Percentiles rank a stretch among this genome's conserved stretches.
These are phyloP conservation scores for Bos indicus DNA, from an alignment of 2,113 vertebrate genomes.

Conservation along the genomic window DNA sequence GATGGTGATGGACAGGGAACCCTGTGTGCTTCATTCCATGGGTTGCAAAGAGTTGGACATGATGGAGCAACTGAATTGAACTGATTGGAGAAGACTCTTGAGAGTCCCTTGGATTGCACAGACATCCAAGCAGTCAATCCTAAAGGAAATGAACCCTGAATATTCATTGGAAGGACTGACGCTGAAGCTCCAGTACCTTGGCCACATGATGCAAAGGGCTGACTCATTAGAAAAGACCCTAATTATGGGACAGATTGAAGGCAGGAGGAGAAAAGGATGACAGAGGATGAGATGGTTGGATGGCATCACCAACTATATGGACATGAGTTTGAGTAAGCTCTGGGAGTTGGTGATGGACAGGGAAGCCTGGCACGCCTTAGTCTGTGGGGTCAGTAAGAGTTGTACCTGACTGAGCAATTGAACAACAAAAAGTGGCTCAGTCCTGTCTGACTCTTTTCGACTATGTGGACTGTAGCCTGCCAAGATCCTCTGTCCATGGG, in stretches of 20 bases:
- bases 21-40: neutral
- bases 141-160: neutral
- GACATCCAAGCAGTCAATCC: neutral
- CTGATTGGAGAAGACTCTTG: neutral
- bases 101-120: neutral
- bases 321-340: neutral
- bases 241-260: neutral
- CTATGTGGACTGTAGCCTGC: neutral
- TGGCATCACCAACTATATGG: neutral
- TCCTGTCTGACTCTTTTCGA: neutral
- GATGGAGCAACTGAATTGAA: neutral
- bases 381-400: neutral
- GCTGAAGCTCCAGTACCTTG: neutral
- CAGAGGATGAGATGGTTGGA: neutral
- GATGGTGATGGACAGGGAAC: neutral
- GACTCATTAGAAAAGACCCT: neutral
- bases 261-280: neutral
- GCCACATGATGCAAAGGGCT: neutral
- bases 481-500: neutral
- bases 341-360: neutral
- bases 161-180: neutral
- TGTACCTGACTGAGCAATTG: fast-evolving
- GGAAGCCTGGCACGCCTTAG: neutral
- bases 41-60: neutral
- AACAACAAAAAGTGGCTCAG: neutral